A percentile compares a stretch with the other conserved stretches of the same genome.
Conservation (phyloP, 2,113 vertebrate genomes). For the Pseudorasbora parva region DNA sequence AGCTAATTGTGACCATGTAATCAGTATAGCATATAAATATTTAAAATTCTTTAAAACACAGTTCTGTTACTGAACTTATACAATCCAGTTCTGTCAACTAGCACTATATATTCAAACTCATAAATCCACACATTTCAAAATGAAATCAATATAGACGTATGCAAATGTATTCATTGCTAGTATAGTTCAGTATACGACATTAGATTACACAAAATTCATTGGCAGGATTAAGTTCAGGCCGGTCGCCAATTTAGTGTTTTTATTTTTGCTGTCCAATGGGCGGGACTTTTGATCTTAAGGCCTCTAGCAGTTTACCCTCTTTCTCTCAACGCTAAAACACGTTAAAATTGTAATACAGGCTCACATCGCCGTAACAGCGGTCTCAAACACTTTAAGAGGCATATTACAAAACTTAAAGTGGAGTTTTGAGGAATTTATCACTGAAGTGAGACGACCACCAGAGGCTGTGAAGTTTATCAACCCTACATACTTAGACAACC, state of each 20-base stretch:
- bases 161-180: not conserved
- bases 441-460: conserved; percentile 36
- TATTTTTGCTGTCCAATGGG: conserved; percentile 62
- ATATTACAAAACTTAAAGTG: conserved; percentile 22
- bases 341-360: not conserved
- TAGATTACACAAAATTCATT: conserved; percentile 2
- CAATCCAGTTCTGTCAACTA: not conserved
- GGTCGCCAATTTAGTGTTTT: conserved; percentile 53
- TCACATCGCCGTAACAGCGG: not conserved
- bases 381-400: not conserved
- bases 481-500: conserved; percentile 50
- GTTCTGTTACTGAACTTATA: not conserved
- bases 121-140: not conserved
- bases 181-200: not conserved
- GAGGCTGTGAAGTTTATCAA: conserved; percentile 49
- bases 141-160: not conserved
- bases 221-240: not conserved
- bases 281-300: conserved; percentile 49
- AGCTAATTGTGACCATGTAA: not conserved
- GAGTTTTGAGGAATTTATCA: conserved; percentile 36
- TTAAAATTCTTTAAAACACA: no score
- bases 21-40: not conserved
- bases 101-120: not conserved
- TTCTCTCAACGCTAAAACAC: not conserved
- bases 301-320: conserved; percentile 23